Base-by-base conservation (phyloP, 2,797 vertebrate species). In the Chromobotia macracanthus region DNA sequence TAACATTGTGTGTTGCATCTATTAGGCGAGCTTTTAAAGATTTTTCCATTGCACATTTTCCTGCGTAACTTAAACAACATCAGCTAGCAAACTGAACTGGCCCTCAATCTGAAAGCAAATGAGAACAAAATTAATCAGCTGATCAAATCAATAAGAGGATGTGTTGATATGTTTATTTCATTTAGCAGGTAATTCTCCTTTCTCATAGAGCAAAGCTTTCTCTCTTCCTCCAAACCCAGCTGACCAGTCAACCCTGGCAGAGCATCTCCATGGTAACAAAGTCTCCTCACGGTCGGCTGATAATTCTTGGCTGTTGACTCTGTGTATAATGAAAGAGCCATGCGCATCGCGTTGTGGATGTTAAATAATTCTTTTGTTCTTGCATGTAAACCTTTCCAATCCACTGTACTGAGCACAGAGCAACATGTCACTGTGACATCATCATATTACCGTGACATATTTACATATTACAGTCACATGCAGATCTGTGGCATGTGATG, bases 221-320 rank as follows among this genome's bases (percentile, higher is more conserved):
- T 74, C 58, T 83, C 51, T 83, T 63, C 74, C 74, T 60, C 28
- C 72, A 71, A 77, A 75, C 55, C 58, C 58, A 66, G 56, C 77
- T 58, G 41, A 82, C 76, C 72, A 55, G 25, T 75, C 65, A 18
- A 50, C 65, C 28, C 25, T 64, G 73, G 75, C 44, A 51, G 64
- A 84, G 69, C 31, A 71, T 71, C 79, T 66, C 71, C 66, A 82
- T 84, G 80, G 55, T 75, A 79, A 80, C 70, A 71, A 68, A 65
- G 46, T 76, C 80, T 61, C 75, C 78, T 80, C 74, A 64, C 61
- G 64, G 75, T 78, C 80, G 25, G 63, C 72, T 88, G 67, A 79
- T 74, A 82, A 83, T 81, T 89, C 85, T 82, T 82, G 86, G 87
- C 85, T 87, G 78, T 87, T 84, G 88, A 86, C 83, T 84, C 65